Conservation (phyloP, 1,140 invertebrate species). For the Grapholita molesta region DNA sequence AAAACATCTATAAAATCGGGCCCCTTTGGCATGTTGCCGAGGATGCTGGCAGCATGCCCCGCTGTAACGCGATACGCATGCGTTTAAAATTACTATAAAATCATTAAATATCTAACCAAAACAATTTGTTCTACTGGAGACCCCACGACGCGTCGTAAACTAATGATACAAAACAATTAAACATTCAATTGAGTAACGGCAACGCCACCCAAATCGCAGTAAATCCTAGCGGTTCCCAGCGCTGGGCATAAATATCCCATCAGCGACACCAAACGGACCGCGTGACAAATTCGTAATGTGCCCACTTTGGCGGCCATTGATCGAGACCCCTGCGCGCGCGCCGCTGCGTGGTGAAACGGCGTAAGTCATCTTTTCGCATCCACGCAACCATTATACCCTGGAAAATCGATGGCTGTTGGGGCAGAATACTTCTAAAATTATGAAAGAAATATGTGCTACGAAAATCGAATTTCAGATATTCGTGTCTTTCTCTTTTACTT, state of each 20-base stretch:
- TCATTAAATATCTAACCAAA: too few species aligned
- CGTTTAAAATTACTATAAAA: too few species aligned
- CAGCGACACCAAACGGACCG: conserved; percentile 31
- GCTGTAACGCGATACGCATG: too few species aligned
- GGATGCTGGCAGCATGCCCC: too few species aligned
- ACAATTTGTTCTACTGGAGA: neutral
- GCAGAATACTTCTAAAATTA: too few species aligned
- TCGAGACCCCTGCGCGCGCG: neutral
- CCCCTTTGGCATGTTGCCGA: too few species aligned
- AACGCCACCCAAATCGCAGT: conserved; percentile 1
- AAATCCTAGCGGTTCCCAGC: conserved; percentile 1
- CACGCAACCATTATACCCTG: too few species aligned
- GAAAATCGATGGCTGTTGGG: too few species aligned
- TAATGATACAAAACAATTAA: neutral
- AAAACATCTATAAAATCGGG: too few species aligned
- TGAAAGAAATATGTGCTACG: too few species aligned
- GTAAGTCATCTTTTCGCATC: neutral
- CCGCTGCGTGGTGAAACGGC: neutral
- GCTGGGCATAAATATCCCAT: conserved; percentile 29
- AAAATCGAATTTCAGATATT: too few species aligned
- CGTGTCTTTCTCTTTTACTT: too few species aligned
- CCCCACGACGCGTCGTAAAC: neutral
- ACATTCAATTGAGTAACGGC: neutral
- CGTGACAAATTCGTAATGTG: conserved; percentile 47
- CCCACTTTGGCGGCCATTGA: conserved; percentile 17